Conservation (phyloP, 2,113 vertebrate species). For the Rousettus leschenaultii region DNA sequence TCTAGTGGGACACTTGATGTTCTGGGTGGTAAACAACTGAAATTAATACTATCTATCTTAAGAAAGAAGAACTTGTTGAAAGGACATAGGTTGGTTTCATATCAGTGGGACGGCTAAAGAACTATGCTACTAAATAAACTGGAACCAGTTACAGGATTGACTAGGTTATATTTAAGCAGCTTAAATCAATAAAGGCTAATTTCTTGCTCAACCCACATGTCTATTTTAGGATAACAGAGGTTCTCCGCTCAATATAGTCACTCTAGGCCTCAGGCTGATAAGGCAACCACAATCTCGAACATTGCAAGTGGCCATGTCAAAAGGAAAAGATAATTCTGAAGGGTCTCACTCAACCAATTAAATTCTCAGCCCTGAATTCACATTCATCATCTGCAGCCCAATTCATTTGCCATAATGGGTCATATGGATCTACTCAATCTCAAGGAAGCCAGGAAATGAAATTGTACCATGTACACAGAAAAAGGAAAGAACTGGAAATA, state of each 20-base stretch:
- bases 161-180: not conserved
- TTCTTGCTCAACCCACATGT: constrained; percentile 26
- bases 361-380: not conserved
- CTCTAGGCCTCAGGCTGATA: not conserved
- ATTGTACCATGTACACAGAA: not conserved
- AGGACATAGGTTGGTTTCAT: not conserved
- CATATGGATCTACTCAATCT: not conserved
- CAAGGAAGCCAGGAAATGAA: not conserved
- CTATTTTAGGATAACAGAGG: not conserved
- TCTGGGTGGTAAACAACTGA: not conserved
- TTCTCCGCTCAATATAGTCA: not conserved
- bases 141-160: not conserved
- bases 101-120: not conserved
- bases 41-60: not conserved
- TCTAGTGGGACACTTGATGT: not conserved
- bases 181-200: constrained; percentile 40
- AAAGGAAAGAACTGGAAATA: not conserved
- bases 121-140: constrained; percentile 25
- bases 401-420: not conserved
- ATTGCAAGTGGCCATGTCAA: not conserved
- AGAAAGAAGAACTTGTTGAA: not conserved
- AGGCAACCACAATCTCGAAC: not conserved
- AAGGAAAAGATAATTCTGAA: not conserved
- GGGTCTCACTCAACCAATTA: not conserved
- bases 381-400: not conserved